Evolutionary conservation across 1,140 invertebrate species (phyloP).

Genomic region (Neodiprion virginianus): DNA sequence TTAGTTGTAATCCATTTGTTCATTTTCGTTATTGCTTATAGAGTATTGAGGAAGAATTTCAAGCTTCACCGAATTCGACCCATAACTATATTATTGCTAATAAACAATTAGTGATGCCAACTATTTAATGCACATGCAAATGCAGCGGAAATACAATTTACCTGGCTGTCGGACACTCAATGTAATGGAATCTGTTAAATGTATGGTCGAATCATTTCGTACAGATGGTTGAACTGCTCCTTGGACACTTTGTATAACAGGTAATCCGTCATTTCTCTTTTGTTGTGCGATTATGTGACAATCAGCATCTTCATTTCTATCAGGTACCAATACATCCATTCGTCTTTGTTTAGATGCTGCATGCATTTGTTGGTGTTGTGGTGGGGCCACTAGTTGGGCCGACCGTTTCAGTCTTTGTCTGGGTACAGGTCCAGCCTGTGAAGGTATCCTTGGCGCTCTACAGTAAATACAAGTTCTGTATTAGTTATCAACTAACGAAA

Average conservation of each 20-base stretch:
- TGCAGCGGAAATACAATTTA: slow-evolving; percentile 34
- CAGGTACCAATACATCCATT: slow-evolving; percentile 64
- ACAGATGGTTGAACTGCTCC: slow-evolving; percentile 61
- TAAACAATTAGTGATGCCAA: too few species aligned
- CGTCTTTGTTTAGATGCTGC: slow-evolving; percentile 54
- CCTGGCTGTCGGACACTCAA: slow-evolving; percentile 68
- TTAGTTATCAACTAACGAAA: slow-evolving; percentile 21
- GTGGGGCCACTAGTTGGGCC: slow-evolving; percentile 30
- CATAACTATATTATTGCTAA: too few species aligned
- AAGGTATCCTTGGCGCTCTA: slow-evolving; percentile 44
- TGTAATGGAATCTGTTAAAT: slow-evolving; percentile 70
- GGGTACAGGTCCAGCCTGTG: slow-evolving; percentile 36
- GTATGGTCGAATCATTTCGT: slow-evolving; percentile 66
- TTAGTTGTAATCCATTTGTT: too few species aligned
- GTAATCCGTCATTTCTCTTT: slow-evolving; percentile 74
- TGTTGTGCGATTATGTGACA: slow-evolving; percentile 75
- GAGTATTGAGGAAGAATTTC: not conserved
- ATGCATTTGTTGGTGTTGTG: slow-evolving; percentile 30
- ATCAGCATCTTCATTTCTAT: slow-evolving; percentile 68
- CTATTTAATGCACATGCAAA: too few species aligned
- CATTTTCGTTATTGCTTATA: too few species aligned
- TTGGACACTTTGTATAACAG: slow-evolving; percentile 77
- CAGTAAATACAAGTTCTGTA: slow-evolving; percentile 15
- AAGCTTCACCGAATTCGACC: not conserved
- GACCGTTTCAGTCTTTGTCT: slow-evolving; percentile 52